Conservation (phyloP, 1,140 invertebrate genomes). For the Luehdorfia chinensis region DNA sequence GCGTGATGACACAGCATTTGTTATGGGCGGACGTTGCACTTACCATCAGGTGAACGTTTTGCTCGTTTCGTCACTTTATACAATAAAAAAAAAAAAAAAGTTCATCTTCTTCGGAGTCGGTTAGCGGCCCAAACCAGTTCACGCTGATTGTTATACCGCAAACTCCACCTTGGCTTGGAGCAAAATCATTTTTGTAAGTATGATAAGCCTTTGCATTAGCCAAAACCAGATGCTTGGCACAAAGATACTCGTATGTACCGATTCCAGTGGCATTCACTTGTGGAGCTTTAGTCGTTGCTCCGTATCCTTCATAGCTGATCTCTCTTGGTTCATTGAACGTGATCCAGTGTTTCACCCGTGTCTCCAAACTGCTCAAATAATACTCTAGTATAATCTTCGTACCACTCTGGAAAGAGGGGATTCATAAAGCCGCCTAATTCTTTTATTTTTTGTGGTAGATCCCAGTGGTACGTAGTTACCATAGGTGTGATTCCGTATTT, state of each 20-base stretch:
- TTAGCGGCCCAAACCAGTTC: slow-evolving; percentile 76
- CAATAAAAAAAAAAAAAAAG: too few relatives aligned
- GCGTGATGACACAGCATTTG: too few relatives aligned
- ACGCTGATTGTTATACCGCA: slow-evolving; percentile 78
- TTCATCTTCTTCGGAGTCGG: slow-evolving; percentile 62
- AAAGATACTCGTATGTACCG: slow-evolving; percentile 63
- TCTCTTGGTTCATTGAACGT: slow-evolving; percentile 72
- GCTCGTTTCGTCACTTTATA: too few relatives aligned
- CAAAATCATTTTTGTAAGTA: slow-evolving; percentile 78
- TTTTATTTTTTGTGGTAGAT: slow-evolving; percentile 58
- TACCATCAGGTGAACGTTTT: too few relatives aligned
- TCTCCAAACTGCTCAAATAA: slow-evolving; percentile 67
- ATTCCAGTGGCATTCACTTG: slow-evolving; percentile 50
- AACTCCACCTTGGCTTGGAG: slow-evolving; percentile 63
- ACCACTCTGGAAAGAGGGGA: slow-evolving; percentile 63
- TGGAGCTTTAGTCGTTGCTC: slow-evolving; percentile 49
- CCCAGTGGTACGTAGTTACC: slow-evolving; percentile 66
- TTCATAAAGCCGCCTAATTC: slow-evolving; percentile 63
- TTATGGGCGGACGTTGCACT: too few relatives aligned
- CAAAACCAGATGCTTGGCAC: slow-evolving; percentile 70
- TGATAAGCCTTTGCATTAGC: slow-evolving; percentile 79
- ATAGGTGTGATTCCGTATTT: slow-evolving; percentile 77
- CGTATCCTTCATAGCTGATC: slow-evolving; percentile 53
- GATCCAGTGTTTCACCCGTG: slow-evolving; percentile 65
- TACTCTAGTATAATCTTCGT: slow-evolving; percentile 65